A percentile compares a stretch with the other conserved stretches of the same genome.
These are phyloP conservation scores for Glaucidium brasilianum DNA, from an alignment of 2,113 vertebrate genomes.

Conservation along the genomic window DNA sequence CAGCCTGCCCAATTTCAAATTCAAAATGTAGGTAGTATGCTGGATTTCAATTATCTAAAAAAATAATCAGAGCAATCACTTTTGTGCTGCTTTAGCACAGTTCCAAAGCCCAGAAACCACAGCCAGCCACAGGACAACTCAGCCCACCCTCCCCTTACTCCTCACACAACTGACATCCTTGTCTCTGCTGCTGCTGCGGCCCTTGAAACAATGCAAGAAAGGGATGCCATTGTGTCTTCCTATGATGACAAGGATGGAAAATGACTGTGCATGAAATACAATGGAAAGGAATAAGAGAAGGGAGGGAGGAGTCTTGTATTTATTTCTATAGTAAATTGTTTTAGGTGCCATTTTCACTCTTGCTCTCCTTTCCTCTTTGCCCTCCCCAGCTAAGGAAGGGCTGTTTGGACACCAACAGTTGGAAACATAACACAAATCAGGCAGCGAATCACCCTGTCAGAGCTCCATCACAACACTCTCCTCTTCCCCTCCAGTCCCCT, in stretches of 20 bases:
- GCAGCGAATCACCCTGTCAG: not conserved
- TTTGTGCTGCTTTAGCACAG: not conserved
- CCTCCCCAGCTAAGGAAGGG: not conserved
- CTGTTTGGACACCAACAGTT: fast-evolving
- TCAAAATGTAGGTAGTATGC: not conserved
- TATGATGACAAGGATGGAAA: not conserved
- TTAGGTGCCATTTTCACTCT: not conserved
- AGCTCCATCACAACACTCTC: not conserved
- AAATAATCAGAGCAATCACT: not conserved
- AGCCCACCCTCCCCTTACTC: not conserved
- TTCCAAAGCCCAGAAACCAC: not conserved
- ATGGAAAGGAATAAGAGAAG: not conserved
- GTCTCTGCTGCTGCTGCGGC: not conserved
- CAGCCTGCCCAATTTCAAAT: not conserved
- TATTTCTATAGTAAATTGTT: not conserved
- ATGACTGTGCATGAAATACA: not conserved
- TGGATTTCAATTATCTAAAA: not conserved
- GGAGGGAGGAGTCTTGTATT: not conserved
- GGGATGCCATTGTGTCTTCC: not conserved
- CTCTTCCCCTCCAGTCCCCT: not conserved
- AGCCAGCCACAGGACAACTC: not conserved
- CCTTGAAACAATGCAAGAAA: not conserved
- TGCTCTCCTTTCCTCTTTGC: not conserved
- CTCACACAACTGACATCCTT: not conserved
- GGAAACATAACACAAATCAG: fast-evolving